Evolutionary conservation across 2,888 invertebrate genomes (phyloP), one percentile per base, ranked within the genome.

Genomic region (Silvanus unidentatus): DNA sequence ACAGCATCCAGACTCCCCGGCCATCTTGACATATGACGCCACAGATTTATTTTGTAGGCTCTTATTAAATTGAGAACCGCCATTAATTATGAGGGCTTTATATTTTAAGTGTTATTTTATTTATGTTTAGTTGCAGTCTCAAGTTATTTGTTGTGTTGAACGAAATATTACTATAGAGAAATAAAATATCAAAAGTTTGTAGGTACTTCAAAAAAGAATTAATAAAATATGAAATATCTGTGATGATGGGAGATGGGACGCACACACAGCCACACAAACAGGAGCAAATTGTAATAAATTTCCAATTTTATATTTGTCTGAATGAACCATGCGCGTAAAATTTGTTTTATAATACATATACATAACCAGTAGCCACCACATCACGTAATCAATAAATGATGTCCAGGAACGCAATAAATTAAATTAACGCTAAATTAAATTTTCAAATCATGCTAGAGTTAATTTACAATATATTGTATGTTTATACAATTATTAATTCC

Each of bases 391-490:
- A 63, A 63, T 63, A 63, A 61, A 58, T 59, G 61, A 59, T 62
- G 54, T 58, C 54, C 59, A 58, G 55, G 57, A 58, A 55, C 54
- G 53, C 54, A 50, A 58, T 62, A 63, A 64, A 63, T 64, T 64
- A 61, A 63, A 64, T 63, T 63, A 63, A 64, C 64, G 63, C 60
- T 64, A 63, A 64, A 64, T 63, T 64, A 60, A 63, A 64, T 63
- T 63, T 64, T 57, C 57, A 56, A 59, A 60, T 62, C 60, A 59
- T 56, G 54, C 55, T 50, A 44, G 52, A 54, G 57, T 59, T 58
- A 59, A 64, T 64, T 63, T 59, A 57, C 45, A 50, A 39, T 44
- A 47, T 40, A 47, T 37, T 5, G 12, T n/a, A 12, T 11, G n/a
- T 32, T 32, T 32, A 32, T 32, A 32, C 12, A 32, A 8, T 32